Evolutionary conservation across 2,797 vertebrate species (phyloP).

Genomic region (Gephyroberyx darwinii): DNA sequence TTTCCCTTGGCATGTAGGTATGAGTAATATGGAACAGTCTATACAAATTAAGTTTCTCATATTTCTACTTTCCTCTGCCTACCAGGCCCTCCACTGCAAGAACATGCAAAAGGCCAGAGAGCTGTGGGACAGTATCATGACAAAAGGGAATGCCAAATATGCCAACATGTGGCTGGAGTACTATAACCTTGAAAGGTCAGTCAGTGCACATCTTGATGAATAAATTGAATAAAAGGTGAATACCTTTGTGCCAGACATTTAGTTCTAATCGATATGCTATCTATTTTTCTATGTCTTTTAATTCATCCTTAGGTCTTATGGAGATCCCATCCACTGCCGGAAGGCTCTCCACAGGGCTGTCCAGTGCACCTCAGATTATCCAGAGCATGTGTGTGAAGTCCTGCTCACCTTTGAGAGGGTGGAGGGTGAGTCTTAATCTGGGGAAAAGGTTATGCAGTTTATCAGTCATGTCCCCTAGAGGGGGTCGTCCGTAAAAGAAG

Average conservation of each 20-base stretch:
- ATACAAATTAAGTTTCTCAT: neutral
- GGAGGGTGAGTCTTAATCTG: slow-evolving; percentile 84
- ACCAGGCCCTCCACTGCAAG: slow-evolving; percentile 92
- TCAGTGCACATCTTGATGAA: neutral
- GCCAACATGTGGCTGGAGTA: slow-evolving; percentile 99
- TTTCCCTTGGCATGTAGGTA: neutral
- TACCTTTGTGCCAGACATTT: neutral
- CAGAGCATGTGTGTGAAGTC: slow-evolving; percentile 96
- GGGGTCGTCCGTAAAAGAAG: no score
- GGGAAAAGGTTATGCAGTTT: neutral
- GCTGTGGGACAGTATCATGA: slow-evolving; percentile 98
- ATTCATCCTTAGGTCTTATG: slow-evolving; percentile 84
- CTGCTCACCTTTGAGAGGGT: slow-evolving; percentile 93
- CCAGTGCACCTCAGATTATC: slow-evolving; percentile 96
- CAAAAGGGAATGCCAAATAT: slow-evolving; percentile 95
- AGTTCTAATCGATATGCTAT: neutral
- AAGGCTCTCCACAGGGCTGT: slow-evolving; percentile 96
- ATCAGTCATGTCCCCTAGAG: neutral
- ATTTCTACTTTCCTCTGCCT: neutral
- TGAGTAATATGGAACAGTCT: neutral
- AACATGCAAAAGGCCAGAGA: slow-evolving; percentile 98
- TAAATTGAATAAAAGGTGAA: neutral
- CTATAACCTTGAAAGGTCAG: slow-evolving; percentile 94
- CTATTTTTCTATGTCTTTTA: neutral
- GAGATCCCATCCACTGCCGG: slow-evolving; percentile 91